Conservation (phyloP, 2,888 invertebrate species). For the Monopis laevigella region DNA sequence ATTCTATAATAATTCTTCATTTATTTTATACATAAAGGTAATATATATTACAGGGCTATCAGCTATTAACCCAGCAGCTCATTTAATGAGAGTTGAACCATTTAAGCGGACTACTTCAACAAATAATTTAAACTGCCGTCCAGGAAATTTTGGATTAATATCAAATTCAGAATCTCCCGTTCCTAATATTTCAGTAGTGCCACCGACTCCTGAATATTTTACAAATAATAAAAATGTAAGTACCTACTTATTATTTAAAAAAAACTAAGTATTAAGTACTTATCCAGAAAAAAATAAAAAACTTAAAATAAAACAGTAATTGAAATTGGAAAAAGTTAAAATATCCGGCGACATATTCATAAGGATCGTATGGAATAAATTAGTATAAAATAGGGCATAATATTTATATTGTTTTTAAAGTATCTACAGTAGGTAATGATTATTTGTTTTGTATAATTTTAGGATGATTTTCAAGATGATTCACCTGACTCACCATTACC, state of each 20-base stretch:
- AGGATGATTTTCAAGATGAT: constrained; percentile 68
- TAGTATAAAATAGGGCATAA: too few species aligned
- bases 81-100: constrained; percentile 68
- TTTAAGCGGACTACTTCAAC: constrained; percentile 40
- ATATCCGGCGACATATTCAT: too few species aligned
- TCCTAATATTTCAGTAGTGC: constrained; percentile 78
- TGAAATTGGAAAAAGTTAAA: too few species aligned
- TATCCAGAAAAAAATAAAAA: too few species aligned
- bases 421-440: too few species aligned
- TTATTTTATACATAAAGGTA: background rate
- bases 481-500: constrained; percentile 76
- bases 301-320: too few species aligned
- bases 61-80: constrained; percentile 70
- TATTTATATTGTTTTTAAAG: too few species aligned
- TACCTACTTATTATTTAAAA: constrained; percentile 21
- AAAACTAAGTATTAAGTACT: constrained; percentile 12
- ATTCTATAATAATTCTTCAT: background rate
- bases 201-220: constrained; percentile 75
- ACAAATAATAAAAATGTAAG: constrained; percentile 55
- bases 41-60: constrained; percentile 50
- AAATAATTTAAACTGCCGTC: constrained; percentile 48
- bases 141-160: constrained; percentile 45
- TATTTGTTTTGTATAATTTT: constrained; percentile 10
- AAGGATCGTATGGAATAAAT: too few species aligned
- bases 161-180: constrained; percentile 54